Base-by-base conservation (phyloP, 2,888 invertebrate genomes). In the Steinernema hermaphroditum region DNA sequence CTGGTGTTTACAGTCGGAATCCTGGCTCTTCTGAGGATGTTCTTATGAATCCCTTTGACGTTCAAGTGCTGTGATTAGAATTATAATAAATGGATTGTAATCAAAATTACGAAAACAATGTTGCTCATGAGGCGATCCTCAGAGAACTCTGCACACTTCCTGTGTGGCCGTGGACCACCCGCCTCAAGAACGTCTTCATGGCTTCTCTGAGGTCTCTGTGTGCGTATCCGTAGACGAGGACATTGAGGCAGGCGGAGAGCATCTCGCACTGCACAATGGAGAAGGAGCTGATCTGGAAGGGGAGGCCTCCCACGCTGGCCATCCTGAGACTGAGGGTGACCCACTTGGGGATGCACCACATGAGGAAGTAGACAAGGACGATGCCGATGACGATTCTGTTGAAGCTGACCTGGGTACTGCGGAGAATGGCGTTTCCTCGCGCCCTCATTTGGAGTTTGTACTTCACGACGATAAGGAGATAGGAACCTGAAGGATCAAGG, bases 321-420 rank as follows among this genome's bases (percentile, higher is more conserved):
- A 32, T 29, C 29, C 32, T 62, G 2, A 62, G 32, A 2, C 62
- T 32, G 19, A n/a, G 32, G 8, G 16, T 62, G 29, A 62, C 14
- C 62, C 62, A 62, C n/a, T 62, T 62, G 9, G 62, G 62, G 62
- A 62, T 32, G 62, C 62, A 62, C 62, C 62, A 62, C 29, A 62
- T 16, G 32, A 62, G 12, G 62, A 62, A 32, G 62, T 62, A 62
- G 29, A 62, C 62, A 16, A 29, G 16, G 32, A 62, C 16, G 34
- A 62, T 27, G 29, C 62, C 62, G 62, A 27, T 32, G 29, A 62
- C 62, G 32, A 62, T 62, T 9, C 27, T 16, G 14, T 62, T 22
- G 34, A 62, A 32, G 32, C 32, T 29, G 62, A 16, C 16, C 62
- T 62, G 22, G 4, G 62, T 8, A 4, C 12, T 29, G 4, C 16